Evolutionary conservation across 2,888 invertebrate genomes (phyloP).

Genomic region (Athetis lepigone): DNA sequence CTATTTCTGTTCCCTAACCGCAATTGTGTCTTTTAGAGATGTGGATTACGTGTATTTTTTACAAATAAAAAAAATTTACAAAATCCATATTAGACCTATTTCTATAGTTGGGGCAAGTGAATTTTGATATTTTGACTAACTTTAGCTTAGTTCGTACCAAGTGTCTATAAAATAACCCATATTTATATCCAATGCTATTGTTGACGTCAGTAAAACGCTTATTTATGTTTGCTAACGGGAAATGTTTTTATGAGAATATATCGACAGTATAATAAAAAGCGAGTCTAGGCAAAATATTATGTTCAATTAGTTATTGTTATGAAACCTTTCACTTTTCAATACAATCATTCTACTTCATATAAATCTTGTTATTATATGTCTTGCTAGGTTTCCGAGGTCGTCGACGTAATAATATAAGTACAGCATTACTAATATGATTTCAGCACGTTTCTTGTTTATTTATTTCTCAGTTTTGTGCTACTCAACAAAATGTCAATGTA

Average conservation of each 20-base stretch:
- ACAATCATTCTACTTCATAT: conserved; percentile 1
- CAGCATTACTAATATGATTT: no score
- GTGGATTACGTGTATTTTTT: no score
- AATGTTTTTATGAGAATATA: neutral
- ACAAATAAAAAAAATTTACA: no score
- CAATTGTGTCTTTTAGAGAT: no score
- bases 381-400: conserved; percentile 13
- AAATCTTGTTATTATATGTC: conserved; percentile 5
- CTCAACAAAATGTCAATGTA: no score
- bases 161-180: neutral
- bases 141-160: neutral
- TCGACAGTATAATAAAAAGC: neutral
- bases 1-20: no score
- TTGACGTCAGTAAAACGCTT: neutral
- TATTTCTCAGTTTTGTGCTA: no score
- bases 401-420: neutral
- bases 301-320: conserved; percentile 6
- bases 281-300: conserved; percentile 18
- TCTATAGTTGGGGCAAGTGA: no score
- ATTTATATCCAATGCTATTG: neutral
- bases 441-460: no score
- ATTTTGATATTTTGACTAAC: no score
- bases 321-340: conserved; percentile 7
- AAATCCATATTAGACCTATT: no score
- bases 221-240: neutral